Evolutionary conservation across 2,888 invertebrate genomes (phyloP).

Genomic region (Sinhomidia bicolor): DNA sequence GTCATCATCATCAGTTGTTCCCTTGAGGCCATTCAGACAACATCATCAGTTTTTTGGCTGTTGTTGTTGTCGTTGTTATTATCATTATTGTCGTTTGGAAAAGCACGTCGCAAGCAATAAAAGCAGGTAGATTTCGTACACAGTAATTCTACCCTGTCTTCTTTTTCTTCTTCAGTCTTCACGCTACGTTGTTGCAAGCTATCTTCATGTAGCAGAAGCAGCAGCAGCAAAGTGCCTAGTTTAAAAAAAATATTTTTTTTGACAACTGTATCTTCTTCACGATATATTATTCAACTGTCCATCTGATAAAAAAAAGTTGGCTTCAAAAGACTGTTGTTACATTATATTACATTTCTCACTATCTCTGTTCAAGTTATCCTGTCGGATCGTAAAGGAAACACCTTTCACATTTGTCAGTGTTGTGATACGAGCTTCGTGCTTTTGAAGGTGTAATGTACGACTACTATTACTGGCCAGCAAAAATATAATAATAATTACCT

Average conservation of each 20-base stretch:
- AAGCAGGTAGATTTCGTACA: too few species aligned
- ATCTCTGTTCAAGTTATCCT: not conserved
- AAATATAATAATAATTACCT: not conserved
- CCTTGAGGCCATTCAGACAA: slow-evolving; percentile 73
- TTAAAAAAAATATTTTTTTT: too few species aligned
- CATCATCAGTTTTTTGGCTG: slow-evolving; percentile 41
- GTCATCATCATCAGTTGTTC: slow-evolving; percentile 67
- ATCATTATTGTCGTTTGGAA: too few species aligned
- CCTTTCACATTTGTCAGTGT: slow-evolving; percentile 27
- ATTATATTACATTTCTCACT: not conserved
- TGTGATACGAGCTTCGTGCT: not conserved
- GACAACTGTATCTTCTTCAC: slow-evolving; percentile 65
- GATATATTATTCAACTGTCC: slow-evolving; percentile 35
- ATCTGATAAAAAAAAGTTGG: slow-evolving; percentile 9
- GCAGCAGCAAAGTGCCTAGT: too few species aligned
- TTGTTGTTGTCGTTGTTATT: too few species aligned
- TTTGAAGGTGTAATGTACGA: too few species aligned
- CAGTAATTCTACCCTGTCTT: too few species aligned
- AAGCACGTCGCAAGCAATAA: not conserved
- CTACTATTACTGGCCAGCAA: not conserved
- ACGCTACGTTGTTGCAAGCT: not conserved
- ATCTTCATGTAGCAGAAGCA: not conserved
- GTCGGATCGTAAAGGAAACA: slow-evolving; percentile 12
- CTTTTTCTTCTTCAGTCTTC: too few species aligned
- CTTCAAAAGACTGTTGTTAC: not conserved